These are phyloP conservation scores for Enteromius argenteus DNA, from an alignment of 2,797 vertebrate genomes.

Conservation along the genomic window DNA sequence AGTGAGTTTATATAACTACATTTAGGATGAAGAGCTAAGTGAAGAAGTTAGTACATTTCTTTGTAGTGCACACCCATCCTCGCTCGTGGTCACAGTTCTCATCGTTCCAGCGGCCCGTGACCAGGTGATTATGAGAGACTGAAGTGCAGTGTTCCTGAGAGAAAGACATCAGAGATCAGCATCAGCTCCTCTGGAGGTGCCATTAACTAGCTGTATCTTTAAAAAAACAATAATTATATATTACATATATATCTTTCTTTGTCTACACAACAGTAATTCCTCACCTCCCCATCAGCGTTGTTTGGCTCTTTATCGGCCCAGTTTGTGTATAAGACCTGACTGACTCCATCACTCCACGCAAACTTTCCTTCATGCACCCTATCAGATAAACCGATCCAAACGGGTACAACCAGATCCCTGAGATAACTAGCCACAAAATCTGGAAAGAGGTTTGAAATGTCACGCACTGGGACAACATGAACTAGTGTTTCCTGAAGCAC, in stretches of 20 bases:
- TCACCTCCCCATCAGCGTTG: slow-evolving; percentile 75
- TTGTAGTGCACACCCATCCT: slow-evolving; percentile 80
- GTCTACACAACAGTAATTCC: slow-evolving; percentile 12
- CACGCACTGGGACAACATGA: background rate
- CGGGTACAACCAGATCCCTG: slow-evolving; percentile 69
- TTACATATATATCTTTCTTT: too few relatives aligned
- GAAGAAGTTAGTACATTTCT: slow-evolving; percentile 75
- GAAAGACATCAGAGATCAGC: background rate
- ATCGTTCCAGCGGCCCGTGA: slow-evolving; percentile 80
- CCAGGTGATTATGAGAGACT: slow-evolving; percentile 67
- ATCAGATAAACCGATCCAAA: slow-evolving; percentile 83
- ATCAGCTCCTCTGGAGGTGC: background rate
- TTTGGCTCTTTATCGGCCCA: slow-evolving; percentile 82
- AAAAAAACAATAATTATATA: background rate
- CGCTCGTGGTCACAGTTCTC: slow-evolving; percentile 70
- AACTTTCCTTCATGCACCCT: slow-evolving; percentile 74
- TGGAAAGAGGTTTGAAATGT: slow-evolving; percentile 48
- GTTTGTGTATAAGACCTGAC: slow-evolving; percentile 80
- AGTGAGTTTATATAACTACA: background rate
- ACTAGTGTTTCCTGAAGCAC: background rate
- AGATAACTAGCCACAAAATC: slow-evolving; percentile 83
- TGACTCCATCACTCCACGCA: slow-evolving; percentile 79
- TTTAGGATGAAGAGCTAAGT: background rate
- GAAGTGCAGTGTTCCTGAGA: slow-evolving; percentile 80
- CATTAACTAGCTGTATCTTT: background rate